Evolutionary conservation across 2,888 invertebrate genomes (phyloP).

Genomic region (Timema podura): DNA sequence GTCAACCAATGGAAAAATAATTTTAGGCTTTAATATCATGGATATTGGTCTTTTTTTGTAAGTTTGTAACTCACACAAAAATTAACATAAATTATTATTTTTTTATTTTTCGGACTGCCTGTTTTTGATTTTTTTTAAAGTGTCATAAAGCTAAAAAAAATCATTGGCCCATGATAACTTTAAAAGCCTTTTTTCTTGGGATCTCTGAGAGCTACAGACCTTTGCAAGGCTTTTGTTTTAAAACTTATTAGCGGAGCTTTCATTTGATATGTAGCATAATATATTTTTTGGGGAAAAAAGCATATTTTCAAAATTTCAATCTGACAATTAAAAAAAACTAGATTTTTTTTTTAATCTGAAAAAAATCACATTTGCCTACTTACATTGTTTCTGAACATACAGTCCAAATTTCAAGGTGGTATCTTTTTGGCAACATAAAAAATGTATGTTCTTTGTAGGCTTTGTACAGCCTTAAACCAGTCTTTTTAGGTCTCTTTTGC

Average conservation of each 20-base stretch:
- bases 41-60: neutral
- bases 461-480: neutral
- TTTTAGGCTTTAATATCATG: neutral
- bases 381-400: neutral
- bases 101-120: neutral
- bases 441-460: neutral
- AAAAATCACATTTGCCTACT: rapidly evolving
- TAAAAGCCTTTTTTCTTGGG: neutral
- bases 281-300: neutral
- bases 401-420: neutral
- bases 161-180: neutral
- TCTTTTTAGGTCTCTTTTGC: neutral
- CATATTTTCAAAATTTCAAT: neutral
- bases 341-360: too few species aligned
- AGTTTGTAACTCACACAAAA: neutral
- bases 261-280: neutral
- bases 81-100: neutral
- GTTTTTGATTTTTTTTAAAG: conserved; percentile 7
- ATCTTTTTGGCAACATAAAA: neutral
- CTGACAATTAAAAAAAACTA: too few species aligned
- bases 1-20: neutral
- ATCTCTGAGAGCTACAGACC: neutral
- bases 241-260: neutral
- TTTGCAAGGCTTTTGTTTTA: neutral
- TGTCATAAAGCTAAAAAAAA: neutral